Evolutionary conservation across 64 coral and sea anemone species (phyloP), one percentile per base, ranked within the genome.

Genomic region (Acropora tenuis): DNA sequence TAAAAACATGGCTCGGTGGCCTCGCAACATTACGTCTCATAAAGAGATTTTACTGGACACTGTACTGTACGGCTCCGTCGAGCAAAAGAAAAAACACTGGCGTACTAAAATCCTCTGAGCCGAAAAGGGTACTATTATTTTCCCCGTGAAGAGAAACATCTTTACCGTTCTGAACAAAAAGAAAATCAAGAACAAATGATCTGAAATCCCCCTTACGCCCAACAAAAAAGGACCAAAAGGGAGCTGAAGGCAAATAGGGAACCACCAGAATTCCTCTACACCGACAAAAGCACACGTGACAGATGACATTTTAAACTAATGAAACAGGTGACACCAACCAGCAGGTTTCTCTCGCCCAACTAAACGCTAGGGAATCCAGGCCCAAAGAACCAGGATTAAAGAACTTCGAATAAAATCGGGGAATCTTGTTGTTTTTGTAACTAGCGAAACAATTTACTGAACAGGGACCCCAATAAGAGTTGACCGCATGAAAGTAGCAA

Each of bases 381-480:
- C 63, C 63, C 52, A 94, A 41, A 7, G 87, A 86, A 44, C 40
- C 40, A 5, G 52, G 87, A 40, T 41, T 90, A 65, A 20, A 87
- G 79, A 73, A 87, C 40, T 61, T 92, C 1, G 75, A 92, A 44
- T 87, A 87, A 19, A 87, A 89, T 15, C 74, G 16, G 19, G 40
- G 41, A 61, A 52, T 19, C 58, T 93, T 80, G 41, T 11, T 1
- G 69, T 90, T 90, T 9, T 61, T 3, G 59, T 13, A 73, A 41
- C 49, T 91, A 12, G 93, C 93, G 59, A 91, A 95, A 63, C 75
- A 95, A 47, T 95, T 89, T 55, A 82, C 73, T 79, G 81, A 77
- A 44, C 80, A 87, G 8, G 50, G 43, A 2, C 81, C 88, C 93
- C 80, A 90, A 7, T 11, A 10, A 60, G 88, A 48, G 16, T 4